Evolutionary conservation across 1,140 invertebrate species (phyloP), one percentile per base, ranked within the genome.

Genomic region (Drosophila pandora): DNA sequence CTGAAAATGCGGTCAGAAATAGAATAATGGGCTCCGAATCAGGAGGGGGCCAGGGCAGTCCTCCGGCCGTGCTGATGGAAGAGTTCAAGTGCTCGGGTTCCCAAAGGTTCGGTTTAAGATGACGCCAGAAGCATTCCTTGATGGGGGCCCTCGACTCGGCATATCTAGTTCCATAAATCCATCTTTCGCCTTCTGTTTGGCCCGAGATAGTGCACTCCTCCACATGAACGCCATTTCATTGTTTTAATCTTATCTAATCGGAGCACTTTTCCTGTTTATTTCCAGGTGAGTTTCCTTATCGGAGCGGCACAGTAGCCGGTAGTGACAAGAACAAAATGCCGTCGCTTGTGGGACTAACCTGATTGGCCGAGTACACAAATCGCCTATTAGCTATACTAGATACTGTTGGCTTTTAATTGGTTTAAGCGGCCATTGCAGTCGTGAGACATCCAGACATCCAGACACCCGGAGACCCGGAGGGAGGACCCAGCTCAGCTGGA

Each of bases 351-450:
- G 64, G 56, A 63, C 77, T 78, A 78, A 87, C 83, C 83, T 71
- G 83, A 87, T 87, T 87, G 83, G 83, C 49, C 83, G 83, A 87
- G 83, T 87, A 87, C 67, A 87, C 75, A 79, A 62, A 87, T 87
- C 60, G 78, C 74, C 61, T 87, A 85, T 87, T 78, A 78, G 60
- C 63, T 83, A 88, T 83, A 88, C 79, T 88, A 88, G 77, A 88
- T 78, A 56, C 45, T 76, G 82, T 87, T 76, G 62, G 78, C 81
- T 87, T 87, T 71, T 88, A 87, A 87, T 87, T 87, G 83, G 83
- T 76, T 65, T 85, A 85, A 73, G 68, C 83, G 77, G 79, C 82
- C 82, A 85, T 82, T 76, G 79, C 68, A 75, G 49, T 49, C 22
- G 48, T 43, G 5, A 47, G 58, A 25, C 30, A 32, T 2, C 5